Evolutionary conservation across 2,797 vertebrate species (phyloP).

Genomic region (Hippocampus kuda): DNA sequence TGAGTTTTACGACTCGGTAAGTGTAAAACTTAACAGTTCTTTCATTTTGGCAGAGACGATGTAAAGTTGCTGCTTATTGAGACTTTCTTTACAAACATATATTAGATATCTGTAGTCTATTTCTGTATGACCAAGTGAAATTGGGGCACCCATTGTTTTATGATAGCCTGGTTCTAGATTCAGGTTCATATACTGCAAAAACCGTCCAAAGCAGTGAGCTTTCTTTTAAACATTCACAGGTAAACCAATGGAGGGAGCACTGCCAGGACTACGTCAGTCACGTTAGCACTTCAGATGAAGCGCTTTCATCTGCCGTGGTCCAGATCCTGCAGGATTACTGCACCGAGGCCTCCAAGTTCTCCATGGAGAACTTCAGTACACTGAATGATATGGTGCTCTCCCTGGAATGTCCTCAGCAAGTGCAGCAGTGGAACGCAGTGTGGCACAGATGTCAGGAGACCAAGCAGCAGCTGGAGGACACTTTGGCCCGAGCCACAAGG

Average conservation of each 20-base stretch:
- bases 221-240: constrained; percentile 46
- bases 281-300: constrained; percentile 31
- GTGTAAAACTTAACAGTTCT: constrained; percentile 4
- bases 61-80: not conserved
- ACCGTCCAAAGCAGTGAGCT: not conserved
- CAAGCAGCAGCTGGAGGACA: constrained; percentile 62
- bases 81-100: no score
- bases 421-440: constrained; percentile 63
- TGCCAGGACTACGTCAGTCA: constrained; percentile 65
- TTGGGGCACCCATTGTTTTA: not conserved
- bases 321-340: constrained; percentile 63
- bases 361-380: constrained; percentile 65
- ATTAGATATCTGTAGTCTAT: no score
- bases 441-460: constrained; percentile 70
- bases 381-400: constrained; percentile 62
- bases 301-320: constrained; percentile 43
- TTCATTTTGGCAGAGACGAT: not conserved
- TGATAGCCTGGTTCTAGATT: not conserved
- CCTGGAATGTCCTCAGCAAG: constrained; percentile 59
- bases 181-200: not conserved
- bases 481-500: constrained; percentile 37
- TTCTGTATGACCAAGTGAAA: no score
- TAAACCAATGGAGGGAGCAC: constrained; percentile 62
- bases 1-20: constrained; percentile 73
- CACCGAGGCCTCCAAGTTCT: constrained; percentile 67